Evolutionary conservation across 2,113 vertebrate species (phyloP).

Genomic region (Eudyptes chrysolophus): DNA sequence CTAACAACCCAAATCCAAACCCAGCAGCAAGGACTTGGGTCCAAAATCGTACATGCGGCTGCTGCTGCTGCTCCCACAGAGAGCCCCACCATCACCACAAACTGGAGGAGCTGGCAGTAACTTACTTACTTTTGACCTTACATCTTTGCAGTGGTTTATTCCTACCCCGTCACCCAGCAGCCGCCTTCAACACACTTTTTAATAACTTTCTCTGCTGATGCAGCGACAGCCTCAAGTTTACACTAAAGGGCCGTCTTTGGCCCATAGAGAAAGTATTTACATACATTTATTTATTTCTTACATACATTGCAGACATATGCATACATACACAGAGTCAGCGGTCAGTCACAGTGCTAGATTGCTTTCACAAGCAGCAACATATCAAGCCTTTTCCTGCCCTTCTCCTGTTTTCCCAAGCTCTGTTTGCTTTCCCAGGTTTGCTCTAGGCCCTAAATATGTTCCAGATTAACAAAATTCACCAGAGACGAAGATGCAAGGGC

Average conservation of each 20-base stretch:
- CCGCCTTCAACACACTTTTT: not conserved
- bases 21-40: not conserved
- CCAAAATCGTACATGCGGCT: fast-evolving
- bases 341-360: not conserved
- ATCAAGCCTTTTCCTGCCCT: not conserved
- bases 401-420: not conserved
- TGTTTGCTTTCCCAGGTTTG: not conserved
- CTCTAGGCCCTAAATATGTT: not conserved
- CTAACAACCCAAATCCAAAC: not conserved
- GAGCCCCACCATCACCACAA: not conserved
- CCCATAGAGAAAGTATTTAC: not conserved
- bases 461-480: not conserved
- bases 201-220: not conserved
- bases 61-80: not conserved
- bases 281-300: not conserved
- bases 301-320: fast-evolving
- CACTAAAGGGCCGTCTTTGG: not conserved
- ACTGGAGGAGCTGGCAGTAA: not conserved
- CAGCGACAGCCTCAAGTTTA: not conserved
- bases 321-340: not conserved
- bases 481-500: not conserved
- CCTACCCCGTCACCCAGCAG: not conserved
- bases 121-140: not conserved
- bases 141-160: not conserved
- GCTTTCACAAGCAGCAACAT: not conserved